Conservation (phyloP, 2,113 vertebrate species). For the Pterophyllum scalare region DNA sequence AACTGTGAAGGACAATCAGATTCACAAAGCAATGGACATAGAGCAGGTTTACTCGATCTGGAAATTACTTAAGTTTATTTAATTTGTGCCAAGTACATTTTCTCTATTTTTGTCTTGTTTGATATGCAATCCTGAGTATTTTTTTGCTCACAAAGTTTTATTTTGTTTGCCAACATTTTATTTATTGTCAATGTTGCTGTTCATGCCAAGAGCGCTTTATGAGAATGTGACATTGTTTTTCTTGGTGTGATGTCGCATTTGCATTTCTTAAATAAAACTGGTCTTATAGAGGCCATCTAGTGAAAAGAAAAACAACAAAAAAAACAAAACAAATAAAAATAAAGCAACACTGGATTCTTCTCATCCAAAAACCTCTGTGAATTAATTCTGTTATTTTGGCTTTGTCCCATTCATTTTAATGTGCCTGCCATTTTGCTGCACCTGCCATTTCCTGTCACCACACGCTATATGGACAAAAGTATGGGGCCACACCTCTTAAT, state of each 20-base stretch:
- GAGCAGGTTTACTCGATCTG: slow-evolving; percentile 75
- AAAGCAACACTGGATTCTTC: slow-evolving; percentile 81
- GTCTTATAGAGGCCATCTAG: slow-evolving; percentile 74
- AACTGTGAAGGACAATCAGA: slow-evolving; percentile 85
- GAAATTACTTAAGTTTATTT: slow-evolving; percentile 71
- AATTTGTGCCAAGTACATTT: slow-evolving; percentile 82
- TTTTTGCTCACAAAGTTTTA: slow-evolving; percentile 70
- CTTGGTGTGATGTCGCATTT: slow-evolving; percentile 76
- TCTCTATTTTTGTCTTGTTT: slow-evolving; percentile 70
- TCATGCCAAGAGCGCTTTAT: slow-evolving; percentile 79
- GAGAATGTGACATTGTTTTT: slow-evolving; percentile 80
- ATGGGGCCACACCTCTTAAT: background rate
- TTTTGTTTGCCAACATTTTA: slow-evolving; percentile 75
- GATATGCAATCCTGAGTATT: slow-evolving; percentile 81
- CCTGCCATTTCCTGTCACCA: slow-evolving; percentile 2
- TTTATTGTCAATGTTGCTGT: slow-evolving; percentile 85
- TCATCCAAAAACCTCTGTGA: slow-evolving; percentile 69
- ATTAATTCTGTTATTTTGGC: slow-evolving; percentile 50
- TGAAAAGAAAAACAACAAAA: slow-evolving; percentile 70
- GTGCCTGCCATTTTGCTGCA: background rate
- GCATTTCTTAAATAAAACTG: slow-evolving; percentile 77
- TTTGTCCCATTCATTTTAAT: slow-evolving; percentile 16
- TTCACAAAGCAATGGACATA: slow-evolving; percentile 76
- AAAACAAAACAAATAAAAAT: slow-evolving; percentile 55
- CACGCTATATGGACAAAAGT: background rate